These are phyloP conservation scores for Meriones psammophilus DNA, from an alignment of 2,797 vertebrate genomes.

Conservation along the genomic window DNA sequence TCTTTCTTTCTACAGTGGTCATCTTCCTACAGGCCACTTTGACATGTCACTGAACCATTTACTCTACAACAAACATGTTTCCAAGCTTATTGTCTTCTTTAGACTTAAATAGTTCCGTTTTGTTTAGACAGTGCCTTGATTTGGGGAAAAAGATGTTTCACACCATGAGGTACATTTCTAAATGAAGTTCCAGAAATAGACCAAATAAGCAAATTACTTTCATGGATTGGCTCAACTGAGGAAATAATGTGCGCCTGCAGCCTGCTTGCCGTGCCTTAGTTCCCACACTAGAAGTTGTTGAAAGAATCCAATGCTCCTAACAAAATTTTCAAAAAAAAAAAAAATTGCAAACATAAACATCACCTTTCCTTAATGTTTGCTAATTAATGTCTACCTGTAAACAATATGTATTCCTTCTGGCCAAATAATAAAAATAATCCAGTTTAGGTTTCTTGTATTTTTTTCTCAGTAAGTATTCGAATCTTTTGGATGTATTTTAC, in stretches of 20 bases:
- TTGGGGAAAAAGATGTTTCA: constrained; percentile 44
- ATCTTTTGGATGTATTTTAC: no score
- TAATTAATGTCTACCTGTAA: background rate
- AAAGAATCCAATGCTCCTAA: background rate
- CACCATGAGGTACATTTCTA: constrained; percentile 56
- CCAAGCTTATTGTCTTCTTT: constrained; percentile 48
- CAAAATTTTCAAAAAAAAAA: background rate
- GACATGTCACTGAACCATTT: background rate
- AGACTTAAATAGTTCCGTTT: constrained; percentile 27
- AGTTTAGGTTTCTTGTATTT: background rate
- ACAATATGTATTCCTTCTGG: background rate
- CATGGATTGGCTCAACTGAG: background rate
- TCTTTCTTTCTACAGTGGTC: background rate
- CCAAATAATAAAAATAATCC: background rate
- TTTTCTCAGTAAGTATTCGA: background rate
- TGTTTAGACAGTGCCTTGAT: constrained; percentile 49
- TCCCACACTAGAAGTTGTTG: background rate
- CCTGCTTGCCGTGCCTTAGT: background rate
- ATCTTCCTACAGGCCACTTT: background rate
- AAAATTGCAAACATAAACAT: background rate
- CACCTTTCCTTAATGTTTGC: background rate
- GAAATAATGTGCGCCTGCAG: background rate
- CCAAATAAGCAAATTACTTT: constrained; percentile 35
- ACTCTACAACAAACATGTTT: background rate
- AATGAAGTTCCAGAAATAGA: constrained; percentile 55